Base-by-base conservation (phyloP, 2,888 invertebrate species). In the Fragum sueziense region DNA sequence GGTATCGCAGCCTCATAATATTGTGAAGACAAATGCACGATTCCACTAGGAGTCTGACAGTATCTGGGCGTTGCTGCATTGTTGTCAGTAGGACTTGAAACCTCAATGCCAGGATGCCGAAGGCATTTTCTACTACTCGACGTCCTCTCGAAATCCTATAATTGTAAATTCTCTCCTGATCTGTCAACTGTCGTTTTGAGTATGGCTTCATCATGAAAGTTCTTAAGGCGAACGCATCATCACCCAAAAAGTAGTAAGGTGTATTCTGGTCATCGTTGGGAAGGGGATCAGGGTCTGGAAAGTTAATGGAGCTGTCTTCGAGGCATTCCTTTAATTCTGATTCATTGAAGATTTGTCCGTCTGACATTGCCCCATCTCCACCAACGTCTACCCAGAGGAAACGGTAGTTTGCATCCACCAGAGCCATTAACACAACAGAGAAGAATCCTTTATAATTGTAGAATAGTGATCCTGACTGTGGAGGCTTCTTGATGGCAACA, bases 161-260 rank as follows among this genome's bases (percentile, higher is more conserved):
- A 67, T 88, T 88, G 69, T 67, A 74, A 11, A 87, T 80, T 17
- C 47, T 47, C 52, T 88, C 59, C 62, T 87, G 81, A 22, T 54
- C 33, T 3, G 72, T 67, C 57, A 88, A 71, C 29, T 54, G 52
- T 20, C 80, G 22, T 11, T 41, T n/a, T 20, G 74, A 68, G 70
- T 78, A 88, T 0, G 85, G 86, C 65, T 87, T 88, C 81, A 88
- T 87, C 31, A 88, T 25, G 34, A 74, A 80, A 29, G 72, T 79
- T 25, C 79, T 68, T 34, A 86, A 76, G 20, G 70, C 79, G 75
- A 88, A 88, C 0, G 80, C 88, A 70, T 86, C 82, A 52, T 82
- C 84, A 22, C 80, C 86, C 52, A 86, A 17, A 29, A 85, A 67
- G 71, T 86, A 86, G 75, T 79, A 84, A 2, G 86, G 86, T 22